Evolutionary conservation across 2,797 vertebrate genomes (phyloP).

Genomic region (Australoheros facetus): DNA sequence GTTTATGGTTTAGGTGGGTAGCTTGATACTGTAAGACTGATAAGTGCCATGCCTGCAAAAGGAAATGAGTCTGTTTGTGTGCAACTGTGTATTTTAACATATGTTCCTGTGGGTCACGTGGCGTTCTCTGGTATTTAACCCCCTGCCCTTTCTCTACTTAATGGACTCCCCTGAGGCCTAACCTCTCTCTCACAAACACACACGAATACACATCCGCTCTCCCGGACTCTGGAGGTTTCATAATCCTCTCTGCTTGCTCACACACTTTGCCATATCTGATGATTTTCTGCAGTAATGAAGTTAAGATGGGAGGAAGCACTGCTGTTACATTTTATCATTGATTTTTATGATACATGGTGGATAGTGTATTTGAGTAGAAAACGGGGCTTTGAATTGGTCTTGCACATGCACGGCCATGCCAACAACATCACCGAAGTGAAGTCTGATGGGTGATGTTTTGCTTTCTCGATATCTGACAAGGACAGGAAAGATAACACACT

Average conservation of each 20-base stretch:
- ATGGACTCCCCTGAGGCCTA: slow-evolving; percentile 42
- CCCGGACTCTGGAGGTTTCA: slow-evolving; percentile 7
- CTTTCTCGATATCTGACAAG: neutral
- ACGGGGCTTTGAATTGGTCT: neutral
- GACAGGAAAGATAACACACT: neutral
- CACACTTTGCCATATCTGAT: slow-evolving; percentile 9
- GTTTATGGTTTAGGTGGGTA: neutral
- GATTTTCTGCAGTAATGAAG: slow-evolving; percentile 22
- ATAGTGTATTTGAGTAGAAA: neutral
- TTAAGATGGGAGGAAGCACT: slow-evolving; percentile 3
- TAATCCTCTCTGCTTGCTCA: slow-evolving; percentile 14
- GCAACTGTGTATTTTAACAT: slow-evolving; percentile 16
- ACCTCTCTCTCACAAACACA: slow-evolving; percentile 5
- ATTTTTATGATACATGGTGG: neutral
- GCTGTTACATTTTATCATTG: slow-evolving; percentile 35
- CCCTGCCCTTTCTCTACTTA: slow-evolving; percentile 24
- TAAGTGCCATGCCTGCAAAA: neutral
- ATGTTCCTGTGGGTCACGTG: slow-evolving; percentile 20
- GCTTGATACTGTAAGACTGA: neutral
- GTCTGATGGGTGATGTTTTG: neutral
- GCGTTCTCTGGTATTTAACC: slow-evolving; percentile 46
- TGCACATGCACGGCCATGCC: neutral
- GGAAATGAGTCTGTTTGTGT: slow-evolving; percentile 4
- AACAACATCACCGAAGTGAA: neutral
- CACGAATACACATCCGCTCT: neutral